Conservation (phyloP, 2,888 invertebrate species). For the Leptinotarsa peninsularis region DNA sequence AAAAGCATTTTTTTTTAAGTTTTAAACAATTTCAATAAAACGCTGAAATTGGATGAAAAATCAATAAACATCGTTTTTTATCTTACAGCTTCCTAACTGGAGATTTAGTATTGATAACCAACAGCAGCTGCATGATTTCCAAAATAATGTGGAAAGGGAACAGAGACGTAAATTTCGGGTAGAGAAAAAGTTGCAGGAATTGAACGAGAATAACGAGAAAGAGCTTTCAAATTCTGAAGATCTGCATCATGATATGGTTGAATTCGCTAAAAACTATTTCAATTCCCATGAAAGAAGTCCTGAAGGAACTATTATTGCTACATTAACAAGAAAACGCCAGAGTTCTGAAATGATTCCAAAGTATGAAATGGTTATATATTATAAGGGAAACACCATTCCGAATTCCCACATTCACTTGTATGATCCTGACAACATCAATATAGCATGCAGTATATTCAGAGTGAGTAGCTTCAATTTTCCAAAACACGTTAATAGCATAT, state of each 20-base stretch:
- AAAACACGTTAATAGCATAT: background rate
- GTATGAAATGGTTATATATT: slow-evolving; percentile 92
- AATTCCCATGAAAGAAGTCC: slow-evolving; percentile 89
- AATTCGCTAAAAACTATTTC: slow-evolving; percentile 94
- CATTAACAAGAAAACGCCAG: slow-evolving; percentile 83
- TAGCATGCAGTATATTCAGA: slow-evolving; percentile 90
- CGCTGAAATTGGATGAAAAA: background rate
- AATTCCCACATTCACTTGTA: slow-evolving; percentile 95
- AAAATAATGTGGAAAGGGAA: slow-evolving; percentile 74
- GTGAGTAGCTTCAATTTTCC: slow-evolving; percentile 68
- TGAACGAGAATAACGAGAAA: slow-evolving; percentile 76
- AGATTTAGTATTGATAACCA: slow-evolving; percentile 52
- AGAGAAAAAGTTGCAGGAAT: slow-evolving; percentile 86
- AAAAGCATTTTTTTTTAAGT: background rate
- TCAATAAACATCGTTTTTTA: background rate
- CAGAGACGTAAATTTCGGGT: slow-evolving; percentile 87
- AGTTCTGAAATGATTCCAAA: slow-evolving; percentile 85
- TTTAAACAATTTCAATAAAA: background rate
- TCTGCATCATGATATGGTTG: slow-evolving; percentile 83
- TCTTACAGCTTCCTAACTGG: slow-evolving; percentile 61
- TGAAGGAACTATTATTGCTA: slow-evolving; percentile 90
- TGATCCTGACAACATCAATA: slow-evolving; percentile 92
- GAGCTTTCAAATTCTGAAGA: slow-evolving; percentile 68
- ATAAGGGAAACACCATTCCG: slow-evolving; percentile 88
- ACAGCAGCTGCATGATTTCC: slow-evolving; percentile 51